Evolutionary conservation across 2,113 vertebrate genomes (phyloP).

Genomic region (Lathamus discolor): DNA sequence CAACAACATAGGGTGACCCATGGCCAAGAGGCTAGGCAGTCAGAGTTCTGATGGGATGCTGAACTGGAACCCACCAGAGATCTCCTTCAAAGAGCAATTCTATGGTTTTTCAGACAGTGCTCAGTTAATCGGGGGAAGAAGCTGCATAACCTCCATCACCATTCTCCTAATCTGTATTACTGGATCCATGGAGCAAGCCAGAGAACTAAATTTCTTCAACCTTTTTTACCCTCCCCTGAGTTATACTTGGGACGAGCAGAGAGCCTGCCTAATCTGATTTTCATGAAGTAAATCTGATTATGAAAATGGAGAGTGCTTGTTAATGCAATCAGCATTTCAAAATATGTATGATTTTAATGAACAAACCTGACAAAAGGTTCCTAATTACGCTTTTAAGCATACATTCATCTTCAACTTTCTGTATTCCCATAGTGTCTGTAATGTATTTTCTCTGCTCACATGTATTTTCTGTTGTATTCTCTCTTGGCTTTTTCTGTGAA

Average conservation of each 20-base stretch:
- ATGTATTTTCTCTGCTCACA: neutral
- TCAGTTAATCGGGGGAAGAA: neutral
- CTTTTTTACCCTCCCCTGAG: neutral
- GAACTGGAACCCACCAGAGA: neutral
- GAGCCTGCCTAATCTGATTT: neutral
- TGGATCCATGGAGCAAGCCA: neutral
- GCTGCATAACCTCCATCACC: rapidly evolving
- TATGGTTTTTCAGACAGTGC: neutral
- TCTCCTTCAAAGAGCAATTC: neutral
- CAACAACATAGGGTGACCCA: neutral
- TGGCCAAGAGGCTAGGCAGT: neutral
- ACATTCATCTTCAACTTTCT: neutral
- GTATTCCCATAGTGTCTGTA: neutral
- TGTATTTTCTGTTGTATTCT: neutral
- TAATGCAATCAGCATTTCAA: constrained; percentile 47
- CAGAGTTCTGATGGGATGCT: neutral
- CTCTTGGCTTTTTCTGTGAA: neutral
- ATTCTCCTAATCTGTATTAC: neutral
- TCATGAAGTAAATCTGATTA: constrained; percentile 10
- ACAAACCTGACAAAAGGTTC: constrained; percentile 2
- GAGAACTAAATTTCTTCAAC: neutral
- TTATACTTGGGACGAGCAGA: neutral
- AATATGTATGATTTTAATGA: neutral
- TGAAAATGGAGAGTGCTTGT: constrained; percentile 4
- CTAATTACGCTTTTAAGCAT: neutral